Evolutionary conservation across 2,113 vertebrate species (phyloP), one percentile per base, ranked within the genome.

Genomic region (Tragulus kanchil): DNA sequence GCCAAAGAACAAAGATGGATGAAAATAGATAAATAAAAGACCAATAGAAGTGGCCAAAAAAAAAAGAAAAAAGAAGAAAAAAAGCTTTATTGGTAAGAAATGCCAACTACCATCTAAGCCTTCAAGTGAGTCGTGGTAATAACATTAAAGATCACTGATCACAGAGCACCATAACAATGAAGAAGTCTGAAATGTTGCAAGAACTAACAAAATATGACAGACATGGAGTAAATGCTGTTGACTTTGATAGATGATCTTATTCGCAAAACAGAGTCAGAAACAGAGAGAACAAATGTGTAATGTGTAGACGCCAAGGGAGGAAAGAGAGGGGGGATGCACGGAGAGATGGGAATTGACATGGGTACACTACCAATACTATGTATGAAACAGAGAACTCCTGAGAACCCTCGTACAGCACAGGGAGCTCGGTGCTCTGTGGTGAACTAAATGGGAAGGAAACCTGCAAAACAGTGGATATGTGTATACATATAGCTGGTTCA

Each of bases 301-400:
- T 36, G 36, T 73, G 3, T 7, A 42, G 69, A 73, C 42, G 13
- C 69, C 13, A 42, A 45, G 11, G 42, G 69, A 45, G 69, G 21
- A 73, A 45, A 45, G n/a, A 42, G 3, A 73, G 69, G 45, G 69
- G 69, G 69, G 69, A 45, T 14, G 69, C 12, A 21, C 14, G 23
- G 69, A 5, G 21, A 73, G 69, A 23, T 3, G 12, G 69, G 42
- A 42, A 45, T 1, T 73, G 69, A 45, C 1, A 14, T 7, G 7
- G 17, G 2, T 45, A 14, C 13, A 13, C 42, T 23, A 7, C 6
- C 45, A 21, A 73, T 25, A 25, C 0, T 1, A 2, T 3, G 5
- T 13, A 25, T 14, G 45, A 45, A 45, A 45, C 45, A 36, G 36
- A 36, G 36, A 6, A 45, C 42, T 14, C 12, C 17, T 25, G 69